Base-by-base conservation (phyloP, 2,888 invertebrate species). In the Eupsilia transversa region DNA sequence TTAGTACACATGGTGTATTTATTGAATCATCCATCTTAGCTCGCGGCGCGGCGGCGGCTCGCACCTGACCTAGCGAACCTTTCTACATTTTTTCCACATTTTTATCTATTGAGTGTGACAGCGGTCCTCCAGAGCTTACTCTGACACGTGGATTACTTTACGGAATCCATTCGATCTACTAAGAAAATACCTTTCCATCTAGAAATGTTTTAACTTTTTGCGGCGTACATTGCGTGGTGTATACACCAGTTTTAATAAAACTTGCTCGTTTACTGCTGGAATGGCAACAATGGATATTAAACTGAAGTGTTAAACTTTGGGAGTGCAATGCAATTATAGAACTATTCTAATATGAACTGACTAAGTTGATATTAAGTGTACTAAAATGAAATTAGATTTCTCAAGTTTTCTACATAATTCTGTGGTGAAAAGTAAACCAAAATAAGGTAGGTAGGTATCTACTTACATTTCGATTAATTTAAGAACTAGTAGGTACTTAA, bases 51-150 rank as follows among this genome's bases (percentile, higher is more conserved):
- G 54, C 67, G 43, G 27, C 65, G 54, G 60, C 61, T 61, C 72
- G 72, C 85, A 77, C 67, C 85, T 85, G 77, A 77, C 77, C 80
- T 79, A 49, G 46, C 17, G 57, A 74, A 70, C 66, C 69, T 61
- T 54, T 66, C 59, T 61, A 81, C 67, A 76, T 68, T 80, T 83
- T 80, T 82, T 66, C 71, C 59, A 71, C 77, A 75, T 81, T 85
- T 79, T 80, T 82, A 79, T 86, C 80, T 69, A 80, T 84, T 52
- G 71, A 67, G 65, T 75, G 74, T 80, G 87, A 86, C 77, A 82
- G 82, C 77, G 76, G 77, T 49, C 72, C 70, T 76, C 70, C 49
- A 65, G 67, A 72, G 73, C 81, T 69, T 73, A 71, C 68, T 59
- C 60, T 52, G 64, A 81, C 77, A 63, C 70, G 61, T 69, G 73